Percentiles rank a stretch among this genome's conserved stretches.
Evolutionary conservation across 2,797 vertebrate genomes (phyloP).

Genomic region (Meriones psammophilus): DNA sequence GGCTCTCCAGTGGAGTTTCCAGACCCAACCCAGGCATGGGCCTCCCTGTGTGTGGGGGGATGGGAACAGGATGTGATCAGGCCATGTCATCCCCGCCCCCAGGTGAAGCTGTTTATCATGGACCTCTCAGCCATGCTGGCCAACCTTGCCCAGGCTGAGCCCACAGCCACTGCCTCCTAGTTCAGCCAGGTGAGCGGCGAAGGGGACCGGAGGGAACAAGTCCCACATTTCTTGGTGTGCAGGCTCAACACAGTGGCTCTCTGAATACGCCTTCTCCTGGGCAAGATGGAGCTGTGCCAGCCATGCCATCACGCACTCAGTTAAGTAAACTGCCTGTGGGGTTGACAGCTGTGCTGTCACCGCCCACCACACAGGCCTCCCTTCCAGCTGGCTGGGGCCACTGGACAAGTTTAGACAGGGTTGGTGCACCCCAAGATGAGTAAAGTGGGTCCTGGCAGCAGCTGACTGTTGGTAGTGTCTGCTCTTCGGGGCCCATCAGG

Average conservation of each 20-base stretch:
- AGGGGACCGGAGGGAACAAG: neutral
- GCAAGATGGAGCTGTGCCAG: neutral
- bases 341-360: neutral
- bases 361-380: neutral
- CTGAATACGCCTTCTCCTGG: neutral
- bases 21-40: neutral
- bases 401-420: neutral
- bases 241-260: neutral
- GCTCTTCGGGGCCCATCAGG: neutral
- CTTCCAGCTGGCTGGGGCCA: neutral
- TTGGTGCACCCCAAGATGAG: neutral
- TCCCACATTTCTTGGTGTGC: accelerated
- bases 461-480: neutral
- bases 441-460: no score
- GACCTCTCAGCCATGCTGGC: constrained; percentile 85
- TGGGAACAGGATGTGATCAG: neutral
- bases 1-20: neutral
- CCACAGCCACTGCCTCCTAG: accelerated
- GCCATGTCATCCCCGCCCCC: neutral
- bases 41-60: accelerated
- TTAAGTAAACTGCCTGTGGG: neutral
- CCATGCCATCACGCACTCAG: neutral
- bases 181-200: neutral
- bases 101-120: constrained; percentile 91
- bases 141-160: constrained; percentile 62